Conservation (phyloP, 2,888 invertebrate genomes). For the Cataglyphis cursor region DNA sequence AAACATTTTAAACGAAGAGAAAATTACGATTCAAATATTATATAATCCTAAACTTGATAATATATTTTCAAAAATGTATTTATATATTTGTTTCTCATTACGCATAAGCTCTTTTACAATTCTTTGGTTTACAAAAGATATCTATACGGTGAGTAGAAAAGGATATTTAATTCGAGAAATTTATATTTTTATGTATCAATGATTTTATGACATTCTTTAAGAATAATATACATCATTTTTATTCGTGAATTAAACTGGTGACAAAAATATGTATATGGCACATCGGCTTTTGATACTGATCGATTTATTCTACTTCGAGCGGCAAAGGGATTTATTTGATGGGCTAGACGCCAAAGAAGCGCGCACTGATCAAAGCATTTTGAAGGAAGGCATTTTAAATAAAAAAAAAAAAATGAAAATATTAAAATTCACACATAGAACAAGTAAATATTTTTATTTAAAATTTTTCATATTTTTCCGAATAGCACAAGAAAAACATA, state of each 20-base stretch:
- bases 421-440: conserved; percentile 42
- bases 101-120: not conserved
- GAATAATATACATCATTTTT: conserved; percentile 3
- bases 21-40: not conserved
- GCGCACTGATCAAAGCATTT: conserved; percentile 49
- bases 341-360: conserved; percentile 33
- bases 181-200: not conserved
- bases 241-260: conserved; percentile 33
- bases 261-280: conserved; percentile 14
- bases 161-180: not conserved
- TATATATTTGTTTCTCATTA: not conserved
- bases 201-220: conserved; percentile 20
- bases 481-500: not conserved
- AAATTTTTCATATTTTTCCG: not conserved
- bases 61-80: not conserved
- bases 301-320: conserved; percentile 46
- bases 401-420: conserved; percentile 41
- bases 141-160: not conserved
- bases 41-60: not conserved
- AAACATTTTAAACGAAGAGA: not conserved
- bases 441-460: conserved; percentile 25
- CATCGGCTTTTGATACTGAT: conserved; percentile 25
- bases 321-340: conserved; percentile 50
- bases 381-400: conserved; percentile 40
- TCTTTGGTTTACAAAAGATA: not conserved